These are phyloP conservation scores for Leptinotarsa lineolata DNA, from an alignment of 1,140 invertebrate genomes.

Conservation along the genomic window DNA sequence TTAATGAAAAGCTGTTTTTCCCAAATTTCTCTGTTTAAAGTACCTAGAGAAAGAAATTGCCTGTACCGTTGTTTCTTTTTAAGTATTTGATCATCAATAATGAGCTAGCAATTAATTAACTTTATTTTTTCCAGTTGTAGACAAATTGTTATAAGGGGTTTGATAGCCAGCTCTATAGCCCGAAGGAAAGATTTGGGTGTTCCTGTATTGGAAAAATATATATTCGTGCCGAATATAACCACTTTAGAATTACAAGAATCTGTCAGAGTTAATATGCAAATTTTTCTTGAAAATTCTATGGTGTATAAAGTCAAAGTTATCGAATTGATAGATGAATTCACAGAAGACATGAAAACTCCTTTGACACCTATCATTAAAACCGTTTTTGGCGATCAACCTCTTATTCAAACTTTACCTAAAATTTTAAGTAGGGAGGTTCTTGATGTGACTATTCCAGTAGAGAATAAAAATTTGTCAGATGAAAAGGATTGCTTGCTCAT, in stretches of 20 bases:
- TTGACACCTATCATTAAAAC: slow-evolving; percentile 63
- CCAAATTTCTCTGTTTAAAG: no score
- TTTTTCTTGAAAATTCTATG: slow-evolving; percentile 78
- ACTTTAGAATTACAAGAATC: slow-evolving; percentile 47
- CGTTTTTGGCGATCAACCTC: slow-evolving; percentile 62
- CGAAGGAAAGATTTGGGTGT: slow-evolving; percentile 65
- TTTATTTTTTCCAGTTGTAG: slow-evolving; percentile 64
- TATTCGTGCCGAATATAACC: slow-evolving; percentile 73
- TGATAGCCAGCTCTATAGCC: slow-evolving; percentile 79
- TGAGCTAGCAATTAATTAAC: no score
- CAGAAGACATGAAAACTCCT: slow-evolving; percentile 56
- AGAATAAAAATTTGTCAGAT: slow-evolving; percentile 63
- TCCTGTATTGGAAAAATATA: slow-evolving; percentile 74
- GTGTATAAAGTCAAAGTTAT: slow-evolving; percentile 72
- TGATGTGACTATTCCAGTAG: slow-evolving; percentile 62
- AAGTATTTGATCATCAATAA: no score
- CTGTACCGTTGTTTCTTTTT: no score
- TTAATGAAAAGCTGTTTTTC: no score
- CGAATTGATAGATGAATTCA: slow-evolving; percentile 66
- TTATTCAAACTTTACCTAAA: slow-evolving; percentile 65
- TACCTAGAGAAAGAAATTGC: no score
- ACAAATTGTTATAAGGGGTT: slow-evolving; percentile 81
- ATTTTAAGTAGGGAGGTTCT: slow-evolving; percentile 58
- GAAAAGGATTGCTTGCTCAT: slow-evolving; percentile 65
- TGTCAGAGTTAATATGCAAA: slow-evolving; percentile 66